These are phyloP conservation scores for Pristiophorus japonicus DNA, from an alignment of 2,113 vertebrate species.

Conservation along the genomic window DNA sequence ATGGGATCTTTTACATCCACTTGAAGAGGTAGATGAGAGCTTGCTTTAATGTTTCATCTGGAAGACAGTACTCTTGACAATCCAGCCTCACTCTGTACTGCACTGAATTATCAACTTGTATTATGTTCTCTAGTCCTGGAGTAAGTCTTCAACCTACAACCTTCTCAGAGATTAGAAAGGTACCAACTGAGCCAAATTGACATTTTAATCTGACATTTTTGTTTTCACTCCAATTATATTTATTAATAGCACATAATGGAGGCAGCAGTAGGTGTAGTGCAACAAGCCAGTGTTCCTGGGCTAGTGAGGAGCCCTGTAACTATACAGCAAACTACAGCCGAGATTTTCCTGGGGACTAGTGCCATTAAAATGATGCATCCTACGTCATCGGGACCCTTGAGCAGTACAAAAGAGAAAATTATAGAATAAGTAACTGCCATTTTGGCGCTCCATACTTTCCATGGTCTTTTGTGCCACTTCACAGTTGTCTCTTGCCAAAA, in stretches of 20 bases:
- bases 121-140: neutral
- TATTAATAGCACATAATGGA: neutral
- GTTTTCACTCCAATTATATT: neutral
- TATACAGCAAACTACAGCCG: neutral
- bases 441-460: neutral
- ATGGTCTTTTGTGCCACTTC: neutral
- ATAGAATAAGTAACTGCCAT: neutral
- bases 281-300: neutral
- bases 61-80: neutral
- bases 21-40: neutral
- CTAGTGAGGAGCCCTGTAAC: neutral
- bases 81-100: neutral
- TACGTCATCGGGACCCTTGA: neutral
- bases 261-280: neutral
- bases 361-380: neutral
- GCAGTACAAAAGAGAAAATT: neutral
- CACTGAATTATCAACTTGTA: neutral
- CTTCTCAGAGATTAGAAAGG: neutral
- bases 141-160: neutral
- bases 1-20: neutral
- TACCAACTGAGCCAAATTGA: neutral
- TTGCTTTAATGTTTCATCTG: neutral
- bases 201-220: neutral
- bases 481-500: neutral
- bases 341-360: neutral